Evolutionary conservation across 2,797 vertebrate species (phyloP).

Genomic region (Bryconaethiops microstoma): DNA sequence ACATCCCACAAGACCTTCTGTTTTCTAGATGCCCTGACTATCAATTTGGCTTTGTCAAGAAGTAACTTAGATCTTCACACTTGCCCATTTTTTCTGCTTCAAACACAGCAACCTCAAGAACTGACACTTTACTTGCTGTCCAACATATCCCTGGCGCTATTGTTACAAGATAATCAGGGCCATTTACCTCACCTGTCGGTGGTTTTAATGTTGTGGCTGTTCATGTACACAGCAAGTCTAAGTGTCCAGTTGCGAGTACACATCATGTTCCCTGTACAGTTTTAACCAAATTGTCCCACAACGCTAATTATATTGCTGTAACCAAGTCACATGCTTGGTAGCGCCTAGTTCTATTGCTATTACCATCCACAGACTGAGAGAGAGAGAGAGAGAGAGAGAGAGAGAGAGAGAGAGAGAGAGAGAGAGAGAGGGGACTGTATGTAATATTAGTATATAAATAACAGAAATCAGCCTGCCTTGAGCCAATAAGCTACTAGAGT

Average conservation of each 20-base stretch:
- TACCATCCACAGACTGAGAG: background rate
- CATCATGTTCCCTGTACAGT: background rate
- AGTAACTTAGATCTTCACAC: too few relatives aligned
- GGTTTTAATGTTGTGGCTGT: too few relatives aligned
- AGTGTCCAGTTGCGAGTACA: background rate
- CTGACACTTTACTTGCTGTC: too few relatives aligned
- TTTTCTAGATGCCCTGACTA: too few relatives aligned
- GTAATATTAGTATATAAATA: slow-evolving; percentile 32
- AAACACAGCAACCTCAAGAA: too few relatives aligned
- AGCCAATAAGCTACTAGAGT: slow-evolving; percentile 15
- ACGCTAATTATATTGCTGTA: slow-evolving; percentile 1
- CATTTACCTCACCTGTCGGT: too few relatives aligned
- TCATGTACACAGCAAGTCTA: too few relatives aligned
- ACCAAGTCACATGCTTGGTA: slow-evolving; percentile 2
- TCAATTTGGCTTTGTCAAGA: too few relatives aligned
- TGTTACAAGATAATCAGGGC: too few relatives aligned
- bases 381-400: too few relatives aligned
- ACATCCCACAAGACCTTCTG: too few relatives aligned
- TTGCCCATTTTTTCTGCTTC: background rate
- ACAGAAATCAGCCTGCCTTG: slow-evolving; percentile 18
- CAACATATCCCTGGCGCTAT: too few relatives aligned
- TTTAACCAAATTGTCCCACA: background rate
- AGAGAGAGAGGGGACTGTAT: background rate
- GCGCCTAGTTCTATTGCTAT: background rate
- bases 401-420: background rate